phyloP scores from a whole-genome alignment of 2,888 invertebrate genomes.

The Micoletzkya japonica region DNA sequence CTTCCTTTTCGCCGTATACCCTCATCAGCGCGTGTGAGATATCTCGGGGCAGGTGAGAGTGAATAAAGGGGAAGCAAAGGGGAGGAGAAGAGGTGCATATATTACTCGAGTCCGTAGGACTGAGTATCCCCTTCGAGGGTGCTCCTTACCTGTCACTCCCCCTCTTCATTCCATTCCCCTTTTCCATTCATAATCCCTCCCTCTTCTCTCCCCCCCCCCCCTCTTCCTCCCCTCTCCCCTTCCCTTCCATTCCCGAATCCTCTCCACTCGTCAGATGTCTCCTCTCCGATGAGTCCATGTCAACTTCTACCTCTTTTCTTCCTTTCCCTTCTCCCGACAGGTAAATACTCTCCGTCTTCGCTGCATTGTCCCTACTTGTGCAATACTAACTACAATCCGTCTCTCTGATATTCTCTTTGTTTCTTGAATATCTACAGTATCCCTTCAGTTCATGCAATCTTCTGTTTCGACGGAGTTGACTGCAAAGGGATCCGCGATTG shows the following conservation, averaged over 20 bases:
- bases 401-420: conserved; percentile 15
- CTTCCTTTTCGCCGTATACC: not conserved
- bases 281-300: conserved; percentile 2
- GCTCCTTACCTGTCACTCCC: conserved; percentile 15
- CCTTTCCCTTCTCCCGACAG: not conserved
- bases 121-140: conserved; percentile 15
- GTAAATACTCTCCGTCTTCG: not conserved
- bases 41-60: not conserved
- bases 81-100: too few relatives aligned
- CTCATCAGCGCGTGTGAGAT: too few relatives aligned
- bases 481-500: conserved; percentile 37
- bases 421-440: conserved; percentile 5
- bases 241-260: conserved; percentile 11
- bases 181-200: conserved; percentile 21
- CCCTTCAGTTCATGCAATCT: conserved; percentile 29
- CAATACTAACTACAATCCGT: too few relatives aligned
- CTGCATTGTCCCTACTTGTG: too few relatives aligned
- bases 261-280: not conserved
- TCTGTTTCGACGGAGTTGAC: conserved; percentile 49
- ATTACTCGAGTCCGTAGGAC: too few relatives aligned
- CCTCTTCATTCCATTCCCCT: conserved; percentile 6
- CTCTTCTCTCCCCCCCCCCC: conserved; percentile 12
- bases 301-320: not conserved
- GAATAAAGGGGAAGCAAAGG: conserved; percentile 12
- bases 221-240: conserved; percentile 30